These are phyloP conservation scores for Corythoichthys haematopterus DNA, from an alignment of 2,113 vertebrate genomes.

Conservation along the genomic window DNA sequence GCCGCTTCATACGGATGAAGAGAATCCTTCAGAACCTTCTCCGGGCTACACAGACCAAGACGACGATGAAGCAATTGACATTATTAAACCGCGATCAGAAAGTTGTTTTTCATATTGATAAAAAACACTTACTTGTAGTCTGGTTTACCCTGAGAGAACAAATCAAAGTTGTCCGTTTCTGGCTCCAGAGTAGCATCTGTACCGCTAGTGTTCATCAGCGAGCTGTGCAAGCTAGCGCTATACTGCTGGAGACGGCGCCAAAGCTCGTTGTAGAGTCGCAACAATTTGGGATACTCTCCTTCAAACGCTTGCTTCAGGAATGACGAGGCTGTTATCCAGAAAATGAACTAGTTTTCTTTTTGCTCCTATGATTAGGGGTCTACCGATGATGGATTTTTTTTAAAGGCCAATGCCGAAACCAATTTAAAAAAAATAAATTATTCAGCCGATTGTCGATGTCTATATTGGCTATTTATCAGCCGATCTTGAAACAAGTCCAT, in stretches of 20 bases:
- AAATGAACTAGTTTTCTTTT: not conserved
- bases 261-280: slow-evolving; percentile 91
- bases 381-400: too few relatives aligned
- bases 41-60: slow-evolving; percentile 72
- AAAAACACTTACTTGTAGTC: slow-evolving; percentile 82
- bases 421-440: too few relatives aligned
- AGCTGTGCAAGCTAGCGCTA: slow-evolving; percentile 82
- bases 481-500: too few relatives aligned
- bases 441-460: too few relatives aligned
- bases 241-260: slow-evolving; percentile 96
- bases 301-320: slow-evolving; percentile 96
- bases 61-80: not conserved
- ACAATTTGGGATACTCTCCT: slow-evolving; percentile 92
- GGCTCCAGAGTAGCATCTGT: slow-evolving; percentile 69
- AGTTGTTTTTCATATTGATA: too few relatives aligned
- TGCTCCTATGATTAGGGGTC: too few relatives aligned
- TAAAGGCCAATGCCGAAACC: too few relatives aligned
- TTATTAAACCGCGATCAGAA: too few relatives aligned
- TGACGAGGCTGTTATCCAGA: slow-evolving; percentile 68
- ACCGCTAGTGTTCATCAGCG: slow-evolving; percentile 60
- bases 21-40: slow-evolving; percentile 89
- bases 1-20: slow-evolving; percentile 89
- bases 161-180: slow-evolving; percentile 79
- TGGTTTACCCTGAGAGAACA: slow-evolving; percentile 78
- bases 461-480: too few relatives aligned